Percentiles rank a stretch among this genome's conserved stretches.
Conservation (phyloP, 2,113 vertebrate genomes). For the Sturnus vulgaris region DNA sequence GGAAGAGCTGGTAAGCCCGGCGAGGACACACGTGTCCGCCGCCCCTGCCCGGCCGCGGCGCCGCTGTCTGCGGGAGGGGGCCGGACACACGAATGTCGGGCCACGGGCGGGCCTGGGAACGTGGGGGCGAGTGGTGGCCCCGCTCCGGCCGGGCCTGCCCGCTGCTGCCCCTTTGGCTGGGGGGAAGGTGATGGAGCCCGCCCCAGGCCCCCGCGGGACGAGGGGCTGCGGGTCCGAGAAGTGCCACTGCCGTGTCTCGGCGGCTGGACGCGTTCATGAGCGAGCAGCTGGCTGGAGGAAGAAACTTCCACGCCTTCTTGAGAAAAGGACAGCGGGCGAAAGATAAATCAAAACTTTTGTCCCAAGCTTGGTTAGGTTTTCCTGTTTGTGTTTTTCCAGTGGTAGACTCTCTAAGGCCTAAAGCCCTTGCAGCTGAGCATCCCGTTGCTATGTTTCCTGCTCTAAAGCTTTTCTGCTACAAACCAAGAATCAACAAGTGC, state of each 20-base stretch:
- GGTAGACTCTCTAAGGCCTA: background rate
- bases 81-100: rapidly evolving
- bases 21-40: background rate
- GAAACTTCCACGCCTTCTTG: background rate
- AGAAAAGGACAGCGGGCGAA: background rate
- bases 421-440: background rate
- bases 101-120: background rate
- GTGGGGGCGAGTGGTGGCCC: background rate
- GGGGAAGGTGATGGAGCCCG: background rate
- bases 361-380: background rate
- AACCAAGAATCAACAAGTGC: background rate
- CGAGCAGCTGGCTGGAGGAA: background rate
- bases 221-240: background rate
- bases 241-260: rapidly evolving
- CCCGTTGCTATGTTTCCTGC: background rate
- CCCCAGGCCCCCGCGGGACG: background rate
- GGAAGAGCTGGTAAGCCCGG: conserved; percentile 72
- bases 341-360: background rate
- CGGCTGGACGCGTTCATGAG: background rate
- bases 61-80: background rate
- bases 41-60: background rate
- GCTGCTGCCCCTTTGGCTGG: background rate
- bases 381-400: background rate
- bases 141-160: background rate
- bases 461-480: background rate